These are phyloP conservation scores for Acanthopleura granulata DNA, from an alignment of 2,888 invertebrate species.

Conservation along the genomic window DNA sequence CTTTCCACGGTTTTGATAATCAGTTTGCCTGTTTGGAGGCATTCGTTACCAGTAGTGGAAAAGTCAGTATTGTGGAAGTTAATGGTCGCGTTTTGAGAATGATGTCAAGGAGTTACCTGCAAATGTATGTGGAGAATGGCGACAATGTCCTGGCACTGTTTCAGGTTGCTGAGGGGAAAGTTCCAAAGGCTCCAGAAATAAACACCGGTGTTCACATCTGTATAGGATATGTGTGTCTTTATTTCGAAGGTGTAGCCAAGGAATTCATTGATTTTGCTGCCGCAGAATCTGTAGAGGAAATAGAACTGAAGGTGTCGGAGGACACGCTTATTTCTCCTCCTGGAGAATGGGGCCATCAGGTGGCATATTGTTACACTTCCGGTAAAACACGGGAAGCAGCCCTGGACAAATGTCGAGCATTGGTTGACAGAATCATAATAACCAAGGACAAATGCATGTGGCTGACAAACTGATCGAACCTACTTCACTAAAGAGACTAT, in stretches of 20 bases:
- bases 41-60: not conserved
- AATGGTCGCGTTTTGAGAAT: not conserved
- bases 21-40: slow-evolving; percentile 2
- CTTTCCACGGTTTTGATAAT: not conserved
- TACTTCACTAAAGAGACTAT: no score
- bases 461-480: slow-evolving; percentile 1
- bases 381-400: not conserved
- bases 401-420: not conserved
- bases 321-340: not conserved
- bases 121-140: not conserved
- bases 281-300: not conserved
- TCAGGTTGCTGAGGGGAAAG: not conserved
- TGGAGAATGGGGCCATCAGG: slow-evolving; percentile 5
- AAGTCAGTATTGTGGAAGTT: slow-evolving; percentile 5
- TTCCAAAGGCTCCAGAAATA: not conserved
- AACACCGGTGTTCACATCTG: not conserved
- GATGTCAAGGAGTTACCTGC: not conserved
- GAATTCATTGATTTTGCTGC: not conserved
- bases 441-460: slow-evolving; percentile 1
- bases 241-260: not conserved
- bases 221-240: not conserved
- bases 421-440: not conserved
- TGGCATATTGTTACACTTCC: slow-evolving; percentile 8
- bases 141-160: not conserved
- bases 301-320: not conserved